phyloP scores from a whole-genome alignment of 1,140 invertebrate species.

The Bombus difficillimus region DNA sequence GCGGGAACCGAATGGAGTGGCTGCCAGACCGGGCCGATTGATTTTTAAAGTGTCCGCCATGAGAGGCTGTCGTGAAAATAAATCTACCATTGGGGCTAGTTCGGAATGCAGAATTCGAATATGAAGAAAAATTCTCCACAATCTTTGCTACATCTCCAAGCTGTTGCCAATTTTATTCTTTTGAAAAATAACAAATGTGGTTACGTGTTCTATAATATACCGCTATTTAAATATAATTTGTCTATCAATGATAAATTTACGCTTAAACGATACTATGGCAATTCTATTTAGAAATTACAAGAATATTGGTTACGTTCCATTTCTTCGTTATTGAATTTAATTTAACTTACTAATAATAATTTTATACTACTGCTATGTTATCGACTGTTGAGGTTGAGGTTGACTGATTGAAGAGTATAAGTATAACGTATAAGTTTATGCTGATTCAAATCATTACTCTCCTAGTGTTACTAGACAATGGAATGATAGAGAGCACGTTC shows the following conservation, averaged over 20 bases:
- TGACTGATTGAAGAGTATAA: too few species aligned
- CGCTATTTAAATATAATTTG: neutral
- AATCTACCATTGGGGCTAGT: neutral
- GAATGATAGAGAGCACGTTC: too few species aligned
- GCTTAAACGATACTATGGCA: too few species aligned
- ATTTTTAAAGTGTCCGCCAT: constrained; percentile 29
- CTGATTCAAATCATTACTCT: too few species aligned
- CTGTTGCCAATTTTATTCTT: neutral
- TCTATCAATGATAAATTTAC: too few species aligned
- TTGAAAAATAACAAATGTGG: too few species aligned
- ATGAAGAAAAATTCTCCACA: neutral
- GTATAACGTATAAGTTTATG: too few species aligned
- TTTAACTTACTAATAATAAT: neutral
- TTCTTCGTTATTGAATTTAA: neutral
- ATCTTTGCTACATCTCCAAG: neutral
- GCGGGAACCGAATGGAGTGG: constrained; percentile 20
- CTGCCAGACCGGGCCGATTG: constrained; percentile 23
- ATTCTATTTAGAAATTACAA: neutral
- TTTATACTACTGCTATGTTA: too few species aligned
- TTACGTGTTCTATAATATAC: neutral
- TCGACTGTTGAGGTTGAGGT: too few species aligned
- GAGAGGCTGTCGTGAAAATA: neutral
- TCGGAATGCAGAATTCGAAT: neutral
- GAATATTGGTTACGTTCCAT: neutral
- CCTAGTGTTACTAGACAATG: too few species aligned